Evolutionary conservation across 2,113 vertebrate species (phyloP).

Genomic region (Festucalex cinctus): DNA sequence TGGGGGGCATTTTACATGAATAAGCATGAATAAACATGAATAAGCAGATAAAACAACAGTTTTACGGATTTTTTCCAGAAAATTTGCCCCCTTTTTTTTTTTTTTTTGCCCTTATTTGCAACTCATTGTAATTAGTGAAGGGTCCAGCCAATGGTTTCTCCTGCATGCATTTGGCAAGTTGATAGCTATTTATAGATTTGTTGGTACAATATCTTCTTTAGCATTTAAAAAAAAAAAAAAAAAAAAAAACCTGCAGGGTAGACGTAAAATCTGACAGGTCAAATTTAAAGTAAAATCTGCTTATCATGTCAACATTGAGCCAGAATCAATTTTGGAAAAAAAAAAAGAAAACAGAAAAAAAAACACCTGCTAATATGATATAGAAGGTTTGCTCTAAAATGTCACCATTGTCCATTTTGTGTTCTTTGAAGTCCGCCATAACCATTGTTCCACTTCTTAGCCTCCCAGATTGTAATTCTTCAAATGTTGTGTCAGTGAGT

Average conservation of each 20-base stretch:
- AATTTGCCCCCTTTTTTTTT: no score
- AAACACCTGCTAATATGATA: neutral
- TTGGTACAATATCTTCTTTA: neutral
- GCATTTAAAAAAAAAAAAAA: neutral
- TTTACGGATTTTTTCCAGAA: no score
- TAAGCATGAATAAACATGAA: no score
- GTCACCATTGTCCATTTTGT: neutral
- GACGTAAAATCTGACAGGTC: neutral
- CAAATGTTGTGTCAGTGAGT: constrained; percentile 1
- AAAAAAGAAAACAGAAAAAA: neutral
- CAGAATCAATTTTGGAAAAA: neutral
- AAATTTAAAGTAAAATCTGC: neutral
- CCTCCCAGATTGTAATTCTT: neutral
- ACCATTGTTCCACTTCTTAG: neutral
- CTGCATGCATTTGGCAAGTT: neutral
- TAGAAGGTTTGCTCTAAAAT: neutral
- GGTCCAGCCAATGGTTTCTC: neutral
- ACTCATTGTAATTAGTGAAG: no score
- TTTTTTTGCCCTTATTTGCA: no score
- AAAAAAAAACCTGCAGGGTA: neutral
- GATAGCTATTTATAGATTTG: neutral
- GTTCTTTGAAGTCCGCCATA: neutral
- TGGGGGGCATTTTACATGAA: no score
- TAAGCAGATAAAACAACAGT: no score
- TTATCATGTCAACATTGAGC: neutral